These are phyloP conservation scores for Apamea epomidion DNA, from an alignment of 2,888 invertebrate genomes.

Conservation along the genomic window DNA sequence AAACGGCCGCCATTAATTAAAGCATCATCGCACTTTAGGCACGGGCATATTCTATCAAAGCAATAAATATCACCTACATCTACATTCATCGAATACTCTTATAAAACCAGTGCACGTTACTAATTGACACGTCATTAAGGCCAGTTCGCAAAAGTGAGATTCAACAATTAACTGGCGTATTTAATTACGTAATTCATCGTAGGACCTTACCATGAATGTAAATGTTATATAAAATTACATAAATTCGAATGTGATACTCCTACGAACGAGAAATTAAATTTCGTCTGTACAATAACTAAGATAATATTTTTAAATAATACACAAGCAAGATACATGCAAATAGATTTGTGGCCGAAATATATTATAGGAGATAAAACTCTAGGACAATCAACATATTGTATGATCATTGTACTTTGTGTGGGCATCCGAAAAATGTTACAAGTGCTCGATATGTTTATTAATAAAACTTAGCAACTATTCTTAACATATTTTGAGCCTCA, in stretches of 20 bases:
- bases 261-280: slow-evolving; percentile 73
- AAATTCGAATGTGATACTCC: slow-evolving; percentile 83
- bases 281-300: slow-evolving; percentile 76
- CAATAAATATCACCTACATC: slow-evolving; percentile 70
- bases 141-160: slow-evolving; percentile 72
- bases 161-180: slow-evolving; percentile 67
- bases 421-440: slow-evolving; percentile 88
- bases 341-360: slow-evolving; percentile 85
- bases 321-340: slow-evolving; percentile 79
- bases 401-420: slow-evolving; percentile 85
- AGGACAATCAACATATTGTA: slow-evolving; percentile 81
- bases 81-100: slow-evolving; percentile 74
- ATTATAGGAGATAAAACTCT: slow-evolving; percentile 84
- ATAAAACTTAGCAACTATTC: slow-evolving; percentile 77
- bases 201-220: slow-evolving; percentile 75
- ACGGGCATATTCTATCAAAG: slow-evolving; percentile 80
- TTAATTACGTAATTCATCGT: slow-evolving; percentile 63
- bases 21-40: slow-evolving; percentile 78
- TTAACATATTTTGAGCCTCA: slow-evolving; percentile 81
- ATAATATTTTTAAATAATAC: slow-evolving; percentile 65
- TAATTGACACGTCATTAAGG: slow-evolving; percentile 84
- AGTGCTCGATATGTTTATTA: slow-evolving; percentile 72
- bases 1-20: slow-evolving; percentile 65
- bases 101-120: slow-evolving; percentile 81
- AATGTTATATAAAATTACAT: slow-evolving; percentile 85